Conservation (phyloP, 1,140 invertebrate genomes). For the Carposina sasakii region DNA sequence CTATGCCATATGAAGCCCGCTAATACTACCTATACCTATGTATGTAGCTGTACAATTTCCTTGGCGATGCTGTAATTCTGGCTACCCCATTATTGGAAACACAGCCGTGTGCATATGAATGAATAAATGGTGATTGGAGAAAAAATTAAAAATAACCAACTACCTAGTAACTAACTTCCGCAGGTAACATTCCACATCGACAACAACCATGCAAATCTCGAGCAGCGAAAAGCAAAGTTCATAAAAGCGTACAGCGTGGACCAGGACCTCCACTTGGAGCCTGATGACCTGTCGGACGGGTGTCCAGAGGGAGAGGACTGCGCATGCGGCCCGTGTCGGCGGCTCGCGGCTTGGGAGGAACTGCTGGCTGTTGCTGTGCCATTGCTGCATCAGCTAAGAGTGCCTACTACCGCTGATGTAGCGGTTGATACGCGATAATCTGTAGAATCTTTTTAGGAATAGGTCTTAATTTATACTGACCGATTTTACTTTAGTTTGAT, state of each 20-base stretch:
- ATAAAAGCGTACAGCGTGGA: conserved; percentile 29
- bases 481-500: too few species aligned
- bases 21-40: too few species aligned
- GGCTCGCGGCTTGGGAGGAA: conserved; percentile 50
- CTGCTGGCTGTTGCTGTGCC: conserved; percentile 51
- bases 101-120: too few species aligned
- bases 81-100: too few species aligned
- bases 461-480: too few species aligned
- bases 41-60: too few species aligned
- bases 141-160: too few species aligned
- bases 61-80: too few species aligned
- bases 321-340: conserved; percentile 39
- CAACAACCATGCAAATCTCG: conserved; percentile 29
- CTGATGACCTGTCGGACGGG: conserved; percentile 19
- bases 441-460: too few species aligned
- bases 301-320: conserved; percentile 37
- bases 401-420: conserved; percentile 41
- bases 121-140: too few species aligned
- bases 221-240: conserved; percentile 11
- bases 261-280: conserved; percentile 23
- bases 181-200: conserved; percentile 49
- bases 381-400: conserved; percentile 43
- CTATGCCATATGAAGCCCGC: too few species aligned
- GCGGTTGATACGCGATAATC: conserved; percentile 55
- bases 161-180: too few species aligned